A percentile compares a stretch with the other conserved stretches of the same genome.
Evolutionary conservation across 2,113 vertebrate species (phyloP).

Genomic region (Motacilla tschutschensis): DNA sequence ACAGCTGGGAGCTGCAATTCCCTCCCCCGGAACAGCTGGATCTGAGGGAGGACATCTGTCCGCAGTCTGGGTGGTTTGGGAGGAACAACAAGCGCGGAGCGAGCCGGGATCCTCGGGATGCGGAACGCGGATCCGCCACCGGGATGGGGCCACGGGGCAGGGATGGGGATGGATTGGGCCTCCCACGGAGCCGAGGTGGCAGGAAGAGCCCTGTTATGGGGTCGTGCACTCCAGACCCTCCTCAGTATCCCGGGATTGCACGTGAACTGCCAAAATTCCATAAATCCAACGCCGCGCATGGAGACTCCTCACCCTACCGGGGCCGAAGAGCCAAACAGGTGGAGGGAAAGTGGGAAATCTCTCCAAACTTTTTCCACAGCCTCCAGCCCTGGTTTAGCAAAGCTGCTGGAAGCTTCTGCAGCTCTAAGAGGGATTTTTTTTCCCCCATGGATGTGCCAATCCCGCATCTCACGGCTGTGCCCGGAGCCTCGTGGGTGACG

Average conservation of each 20-base stretch:
- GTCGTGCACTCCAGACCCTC: background rate
- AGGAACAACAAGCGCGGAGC: background rate
- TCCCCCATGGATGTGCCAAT: background rate
- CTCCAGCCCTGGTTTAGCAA: background rate
- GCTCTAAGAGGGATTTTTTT: background rate
- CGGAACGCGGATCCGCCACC: fast-evolving
- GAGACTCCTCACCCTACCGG: fast-evolving
- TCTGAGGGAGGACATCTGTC: conserved; percentile 56
- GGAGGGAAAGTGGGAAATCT: background rate
- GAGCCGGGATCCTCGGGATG: background rate
- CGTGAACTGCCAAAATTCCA: background rate
- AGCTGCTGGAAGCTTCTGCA: background rate
- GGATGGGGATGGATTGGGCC: background rate
- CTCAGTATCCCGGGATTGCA: fast-evolving
- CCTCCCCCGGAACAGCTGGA: conserved; percentile 55
- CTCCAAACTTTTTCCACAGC: background rate
- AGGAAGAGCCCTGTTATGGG: background rate
- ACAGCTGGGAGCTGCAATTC: conserved; percentile 44
- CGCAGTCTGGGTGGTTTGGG: conserved; percentile 8
- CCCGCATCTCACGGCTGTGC: fast-evolving
- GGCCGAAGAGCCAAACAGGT: background rate
- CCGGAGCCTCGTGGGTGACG: fast-evolving
- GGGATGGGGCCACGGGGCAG: background rate
- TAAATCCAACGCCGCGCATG: fast-evolving
- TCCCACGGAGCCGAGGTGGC: background rate